phyloP scores from a whole-genome alignment of 1,140 invertebrate genomes.

The Calephelis nemesis region DNA sequence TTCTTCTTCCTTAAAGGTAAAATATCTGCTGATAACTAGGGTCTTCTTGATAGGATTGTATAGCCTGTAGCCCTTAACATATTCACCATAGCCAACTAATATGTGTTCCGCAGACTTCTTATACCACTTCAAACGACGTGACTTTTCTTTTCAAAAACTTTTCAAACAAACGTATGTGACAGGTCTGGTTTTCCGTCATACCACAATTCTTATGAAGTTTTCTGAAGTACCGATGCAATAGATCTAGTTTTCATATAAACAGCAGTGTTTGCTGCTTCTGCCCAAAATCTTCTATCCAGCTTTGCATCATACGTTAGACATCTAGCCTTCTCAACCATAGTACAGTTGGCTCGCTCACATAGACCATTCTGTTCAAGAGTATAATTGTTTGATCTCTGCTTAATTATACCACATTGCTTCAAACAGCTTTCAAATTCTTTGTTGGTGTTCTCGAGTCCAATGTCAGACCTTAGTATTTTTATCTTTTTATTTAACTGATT shows the following conservation, averaged over 20 bases:
- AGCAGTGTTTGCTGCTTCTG: no score
- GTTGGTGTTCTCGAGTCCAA: not conserved
- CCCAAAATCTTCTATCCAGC: no score
- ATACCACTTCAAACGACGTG: conserved; percentile 22
- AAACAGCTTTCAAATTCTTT: no score
- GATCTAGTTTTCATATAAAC: conserved; percentile 52
- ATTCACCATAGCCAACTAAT: conserved; percentile 22
- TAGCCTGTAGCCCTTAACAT: conserved; percentile 23
- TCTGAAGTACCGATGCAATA: conserved; percentile 23
- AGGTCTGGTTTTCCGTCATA: conserved; percentile 24
- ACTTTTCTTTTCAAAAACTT: conserved; percentile 21
- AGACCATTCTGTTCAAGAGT: no score
- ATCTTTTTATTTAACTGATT: conserved; percentile 6
- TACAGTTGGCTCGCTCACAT: no score
- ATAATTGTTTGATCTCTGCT: no score
- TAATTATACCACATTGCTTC: no score
- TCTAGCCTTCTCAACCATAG: no score
- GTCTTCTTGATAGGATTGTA: conserved; percentile 28
- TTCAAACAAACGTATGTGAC: conserved; percentile 27
- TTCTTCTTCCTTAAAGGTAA: conserved; percentile 28
- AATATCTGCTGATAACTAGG: conserved; percentile 28
- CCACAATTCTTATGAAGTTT: conserved; percentile 28
- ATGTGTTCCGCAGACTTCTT: conserved; percentile 24
- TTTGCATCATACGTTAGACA: no score
- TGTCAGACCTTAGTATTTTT: not conserved